phyloP scores from a whole-genome alignment of 2,888 invertebrate genomes.

The Neuroscelio doddi region DNA sequence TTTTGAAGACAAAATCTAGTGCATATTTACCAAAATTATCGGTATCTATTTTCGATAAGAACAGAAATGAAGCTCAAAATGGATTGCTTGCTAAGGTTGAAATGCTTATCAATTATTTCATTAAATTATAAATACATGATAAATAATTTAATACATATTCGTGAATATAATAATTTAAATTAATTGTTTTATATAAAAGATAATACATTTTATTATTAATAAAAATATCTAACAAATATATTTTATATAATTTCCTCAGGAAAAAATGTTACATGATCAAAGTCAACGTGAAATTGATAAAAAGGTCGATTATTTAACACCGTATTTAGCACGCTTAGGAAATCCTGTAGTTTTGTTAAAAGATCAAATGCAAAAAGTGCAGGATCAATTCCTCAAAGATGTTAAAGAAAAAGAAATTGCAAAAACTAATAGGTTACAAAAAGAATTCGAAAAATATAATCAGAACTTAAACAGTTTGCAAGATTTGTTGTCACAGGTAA shows the following conservation, averaged over 20 bases:
- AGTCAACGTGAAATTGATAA: conserved; percentile 78
- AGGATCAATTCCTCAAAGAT: conserved; percentile 78
- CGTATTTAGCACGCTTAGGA: conserved; percentile 77
- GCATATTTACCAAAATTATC: conserved; percentile 74
- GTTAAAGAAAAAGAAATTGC: conserved; percentile 78
- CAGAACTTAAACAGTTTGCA: conserved; percentile 75
- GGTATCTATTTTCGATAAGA: conserved; percentile 75
- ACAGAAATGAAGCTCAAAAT: conserved; percentile 74
- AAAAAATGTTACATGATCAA: conserved; percentile 73
- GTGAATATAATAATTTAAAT: too few species aligned
- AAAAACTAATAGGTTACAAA: conserved; percentile 79
- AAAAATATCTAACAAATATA: too few species aligned
- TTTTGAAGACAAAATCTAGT: conserved; percentile 71
- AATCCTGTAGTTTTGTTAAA: conserved; percentile 72
- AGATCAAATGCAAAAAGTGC: conserved; percentile 73
- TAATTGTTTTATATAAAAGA: not conserved
- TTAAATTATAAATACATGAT: conserved; percentile 6
- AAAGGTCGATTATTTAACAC: conserved; percentile 78
- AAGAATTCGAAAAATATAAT: conserved; percentile 77
- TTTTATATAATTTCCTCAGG: conserved; percentile 61
- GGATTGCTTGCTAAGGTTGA: conserved; percentile 74
- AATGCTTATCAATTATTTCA: conserved; percentile 2
- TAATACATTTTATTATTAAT: too few species aligned
- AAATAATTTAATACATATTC: not conserved
- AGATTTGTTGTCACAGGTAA: conserved; percentile 73